Evolutionary conservation across 2,888 invertebrate genomes (phyloP).

Genomic region (Cryptocephalus primarius): DNA sequence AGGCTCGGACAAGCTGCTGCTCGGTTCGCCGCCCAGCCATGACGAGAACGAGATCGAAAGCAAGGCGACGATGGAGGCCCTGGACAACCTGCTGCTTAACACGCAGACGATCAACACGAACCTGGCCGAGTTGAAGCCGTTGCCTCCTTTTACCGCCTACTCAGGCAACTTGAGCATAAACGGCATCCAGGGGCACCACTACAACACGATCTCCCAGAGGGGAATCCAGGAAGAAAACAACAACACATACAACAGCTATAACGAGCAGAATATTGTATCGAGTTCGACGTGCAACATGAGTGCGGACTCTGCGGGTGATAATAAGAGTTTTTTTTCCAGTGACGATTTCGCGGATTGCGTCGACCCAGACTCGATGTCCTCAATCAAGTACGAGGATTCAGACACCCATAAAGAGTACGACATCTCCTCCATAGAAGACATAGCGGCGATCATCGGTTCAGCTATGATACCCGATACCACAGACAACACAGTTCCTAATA

Average conservation of each 20-base stretch:
- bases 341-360: conserved; percentile 41
- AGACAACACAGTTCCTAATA: conserved; percentile 73
- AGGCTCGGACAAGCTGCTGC: conserved; percentile 42
- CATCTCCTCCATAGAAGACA: conserved; percentile 68
- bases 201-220: conserved; percentile 71
- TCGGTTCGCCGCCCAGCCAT: conserved; percentile 42
- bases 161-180: conserved; percentile 79
- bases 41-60: conserved; percentile 38
- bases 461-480: conserved; percentile 77
- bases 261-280: conserved; percentile 63
- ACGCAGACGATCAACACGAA: conserved; percentile 44
- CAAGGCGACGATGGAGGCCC: conserved; percentile 49
- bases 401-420: conserved; percentile 46
- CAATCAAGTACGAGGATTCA: conserved; percentile 35
- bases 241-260: conserved; percentile 44
- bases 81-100: conserved; percentile 34
- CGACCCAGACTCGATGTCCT: conserved; percentile 48
- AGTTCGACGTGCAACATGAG: conserved; percentile 56
- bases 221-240: conserved; percentile 66
- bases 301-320: conserved; percentile 37
- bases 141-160: conserved; percentile 76
- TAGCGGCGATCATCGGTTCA: conserved; percentile 78
- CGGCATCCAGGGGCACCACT: conserved; percentile 79
- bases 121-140: conserved; percentile 71
- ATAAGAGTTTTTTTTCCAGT: conserved; percentile 38